Percentiles rank a stretch among this genome's conserved stretches.
phyloP scores from a whole-genome alignment of 2,888 invertebrate genomes.

The Rhingia campestris region DNA sequence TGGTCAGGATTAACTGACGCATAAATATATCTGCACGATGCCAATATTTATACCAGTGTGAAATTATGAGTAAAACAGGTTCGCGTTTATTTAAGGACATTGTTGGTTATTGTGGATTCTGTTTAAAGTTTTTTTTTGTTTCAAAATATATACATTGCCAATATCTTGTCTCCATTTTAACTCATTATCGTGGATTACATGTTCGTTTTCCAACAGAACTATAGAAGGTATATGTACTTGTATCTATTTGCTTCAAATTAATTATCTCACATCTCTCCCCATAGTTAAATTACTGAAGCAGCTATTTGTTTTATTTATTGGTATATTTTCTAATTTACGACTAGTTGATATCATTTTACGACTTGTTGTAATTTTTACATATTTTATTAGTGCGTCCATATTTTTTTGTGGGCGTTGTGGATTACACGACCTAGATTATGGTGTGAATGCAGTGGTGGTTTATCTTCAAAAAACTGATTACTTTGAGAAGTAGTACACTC shows the following conservation, averaged over 20 bases:
- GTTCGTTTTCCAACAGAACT: background rate
- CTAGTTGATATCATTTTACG: background rate
- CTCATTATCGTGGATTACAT: no score
- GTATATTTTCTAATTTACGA: slow-evolving; percentile 35
- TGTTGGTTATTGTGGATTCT: background rate
- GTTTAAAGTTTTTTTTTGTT: background rate
- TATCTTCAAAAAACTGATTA: no score
- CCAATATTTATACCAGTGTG: slow-evolving; percentile 8
- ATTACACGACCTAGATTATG: slow-evolving; percentile 8
- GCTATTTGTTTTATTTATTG: slow-evolving; percentile 6
- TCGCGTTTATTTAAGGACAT: background rate
- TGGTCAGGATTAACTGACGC: slow-evolving; percentile 63
- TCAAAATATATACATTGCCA: background rate
- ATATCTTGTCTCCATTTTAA: no score
- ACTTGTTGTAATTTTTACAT: background rate
- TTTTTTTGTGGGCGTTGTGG: background rate
- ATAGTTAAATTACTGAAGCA: slow-evolving; percentile 25
- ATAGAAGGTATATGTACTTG: no score
- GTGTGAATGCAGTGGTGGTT: background rate
- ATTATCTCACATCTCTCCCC: background rate
- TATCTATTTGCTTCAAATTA: no score
- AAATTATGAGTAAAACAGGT: background rate
- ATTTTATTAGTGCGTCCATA: background rate
- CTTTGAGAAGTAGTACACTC: no score
- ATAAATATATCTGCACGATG: slow-evolving; percentile 45